Evolutionary conservation across 2,113 vertebrate species (phyloP).

Genomic region (Paramormyrops kingsleyae): DNA sequence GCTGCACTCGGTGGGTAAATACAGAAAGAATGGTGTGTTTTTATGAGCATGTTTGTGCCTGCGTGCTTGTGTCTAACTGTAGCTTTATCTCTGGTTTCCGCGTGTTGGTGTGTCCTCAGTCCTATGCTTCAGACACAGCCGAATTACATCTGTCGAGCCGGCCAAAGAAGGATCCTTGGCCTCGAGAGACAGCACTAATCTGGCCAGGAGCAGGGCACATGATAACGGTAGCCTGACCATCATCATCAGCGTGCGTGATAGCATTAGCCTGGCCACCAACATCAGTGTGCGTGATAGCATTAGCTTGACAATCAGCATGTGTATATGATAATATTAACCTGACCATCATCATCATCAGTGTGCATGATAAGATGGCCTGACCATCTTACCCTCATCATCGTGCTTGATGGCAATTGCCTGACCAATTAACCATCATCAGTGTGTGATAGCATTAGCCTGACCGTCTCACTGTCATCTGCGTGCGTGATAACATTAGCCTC

Average conservation of each 20-base stretch:
- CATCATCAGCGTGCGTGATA: background rate
- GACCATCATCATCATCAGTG: background rate
- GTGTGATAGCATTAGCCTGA: background rate
- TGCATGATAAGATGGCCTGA: background rate
- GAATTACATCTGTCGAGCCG: background rate
- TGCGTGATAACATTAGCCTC: no score
- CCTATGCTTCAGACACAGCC: background rate
- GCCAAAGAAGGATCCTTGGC: background rate
- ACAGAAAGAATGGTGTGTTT: background rate
- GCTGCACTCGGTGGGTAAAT: constrained; percentile 1
- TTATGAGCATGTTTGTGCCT: background rate
- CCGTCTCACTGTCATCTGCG: background rate
- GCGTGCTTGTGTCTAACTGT: background rate
- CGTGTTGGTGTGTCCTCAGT: background rate
- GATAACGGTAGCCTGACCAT: background rate
- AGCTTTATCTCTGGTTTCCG: background rate
- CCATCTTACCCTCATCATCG: background rate
- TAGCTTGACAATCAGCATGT: background rate
- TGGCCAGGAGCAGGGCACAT: background rate
- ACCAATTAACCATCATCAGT: background rate
- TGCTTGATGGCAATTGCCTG: background rate
- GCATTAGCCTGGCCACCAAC: background rate
- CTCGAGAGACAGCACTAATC: background rate
- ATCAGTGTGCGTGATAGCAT: background rate
- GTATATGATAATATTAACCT: background rate